Percentiles rank a stretch among this genome's conserved stretches.
These are phyloP conservation scores for Homarus americanus DNA, from an alignment of 1,140 invertebrate genomes.

Conservation along the genomic window DNA sequence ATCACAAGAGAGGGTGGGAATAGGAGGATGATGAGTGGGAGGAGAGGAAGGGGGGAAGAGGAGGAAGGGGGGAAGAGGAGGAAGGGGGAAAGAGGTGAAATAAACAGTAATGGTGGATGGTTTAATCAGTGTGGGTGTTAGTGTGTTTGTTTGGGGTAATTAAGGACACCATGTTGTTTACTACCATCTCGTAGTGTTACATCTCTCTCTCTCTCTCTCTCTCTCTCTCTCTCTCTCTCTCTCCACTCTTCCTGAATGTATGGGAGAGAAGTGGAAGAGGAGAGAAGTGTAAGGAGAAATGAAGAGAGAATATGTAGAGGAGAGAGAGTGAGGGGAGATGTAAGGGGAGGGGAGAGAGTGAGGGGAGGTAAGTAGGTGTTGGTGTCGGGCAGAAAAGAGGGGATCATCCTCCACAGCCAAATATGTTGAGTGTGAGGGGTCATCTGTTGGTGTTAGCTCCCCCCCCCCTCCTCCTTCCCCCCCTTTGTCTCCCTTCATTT, in stretches of 20 bases:
- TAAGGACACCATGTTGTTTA: too few species aligned
- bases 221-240: slow-evolving; percentile 5
- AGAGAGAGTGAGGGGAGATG: slow-evolving; percentile 1
- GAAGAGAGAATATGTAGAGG: neutral
- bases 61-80: too few species aligned
- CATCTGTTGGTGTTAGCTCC: slow-evolving; percentile 13
- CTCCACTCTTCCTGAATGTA: neutral
- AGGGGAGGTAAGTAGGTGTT: neutral
- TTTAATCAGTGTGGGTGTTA: too few species aligned
- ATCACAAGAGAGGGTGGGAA: too few species aligned
- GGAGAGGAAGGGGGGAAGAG: too few species aligned
- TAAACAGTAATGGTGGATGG: neutral
- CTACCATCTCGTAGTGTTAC: too few species aligned
- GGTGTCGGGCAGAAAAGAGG: neutral
- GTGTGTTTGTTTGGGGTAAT: too few species aligned
- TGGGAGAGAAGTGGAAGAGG: neutral
- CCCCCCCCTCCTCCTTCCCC: neutral
- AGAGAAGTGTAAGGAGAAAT: neutral
- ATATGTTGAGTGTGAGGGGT: slow-evolving; percentile 9
- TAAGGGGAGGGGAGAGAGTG: neutral
- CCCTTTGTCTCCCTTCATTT: neutral
- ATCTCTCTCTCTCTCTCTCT: neutral
- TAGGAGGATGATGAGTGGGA: too few species aligned
- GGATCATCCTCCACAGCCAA: slow-evolving; percentile 17
- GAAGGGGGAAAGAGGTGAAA: neutral